Percentiles rank a stretch among this genome's conserved stretches.
Conservation (phyloP, 2,797 vertebrate species). For the Propithecus deckenii region DNA sequence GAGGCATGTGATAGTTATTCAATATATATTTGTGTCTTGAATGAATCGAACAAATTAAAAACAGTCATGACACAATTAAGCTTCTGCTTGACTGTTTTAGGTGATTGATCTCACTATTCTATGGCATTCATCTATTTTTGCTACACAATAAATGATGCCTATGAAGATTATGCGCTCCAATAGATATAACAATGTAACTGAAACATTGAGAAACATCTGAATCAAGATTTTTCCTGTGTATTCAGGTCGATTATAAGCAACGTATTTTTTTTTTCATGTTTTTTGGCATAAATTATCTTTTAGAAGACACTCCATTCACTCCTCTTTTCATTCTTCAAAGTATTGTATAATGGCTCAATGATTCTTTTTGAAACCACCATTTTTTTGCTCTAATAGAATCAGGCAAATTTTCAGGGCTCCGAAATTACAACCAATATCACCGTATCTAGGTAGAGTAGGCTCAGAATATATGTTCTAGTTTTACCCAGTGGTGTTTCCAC, state of each 20-base stretch:
- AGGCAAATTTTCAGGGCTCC: background rate
- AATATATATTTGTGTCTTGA: background rate
- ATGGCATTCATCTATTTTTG: background rate
- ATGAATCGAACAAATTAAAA: constrained; percentile 5
- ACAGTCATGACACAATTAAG: background rate
- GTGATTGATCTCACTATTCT: background rate
- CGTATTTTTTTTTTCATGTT: background rate
- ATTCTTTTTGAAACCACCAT: background rate
- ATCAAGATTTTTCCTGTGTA: background rate
- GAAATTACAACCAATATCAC: background rate
- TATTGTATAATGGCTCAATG: background rate
- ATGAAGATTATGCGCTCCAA: background rate
- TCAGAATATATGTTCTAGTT: background rate
- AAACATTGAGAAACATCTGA: background rate
- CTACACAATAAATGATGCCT: background rate
- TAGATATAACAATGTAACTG: background rate
- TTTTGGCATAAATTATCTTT: background rate
- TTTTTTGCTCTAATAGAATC: background rate
- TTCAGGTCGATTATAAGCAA: background rate
- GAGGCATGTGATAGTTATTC: background rate
- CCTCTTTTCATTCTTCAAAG: background rate
- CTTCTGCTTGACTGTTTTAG: background rate
- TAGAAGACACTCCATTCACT: background rate
- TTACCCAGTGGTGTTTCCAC: background rate
- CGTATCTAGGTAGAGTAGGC: background rate